Evolutionary conservation across 1,140 invertebrate species (phyloP), one percentile per base, ranked within the genome.

Genomic region (Lineus longissimus): DNA sequence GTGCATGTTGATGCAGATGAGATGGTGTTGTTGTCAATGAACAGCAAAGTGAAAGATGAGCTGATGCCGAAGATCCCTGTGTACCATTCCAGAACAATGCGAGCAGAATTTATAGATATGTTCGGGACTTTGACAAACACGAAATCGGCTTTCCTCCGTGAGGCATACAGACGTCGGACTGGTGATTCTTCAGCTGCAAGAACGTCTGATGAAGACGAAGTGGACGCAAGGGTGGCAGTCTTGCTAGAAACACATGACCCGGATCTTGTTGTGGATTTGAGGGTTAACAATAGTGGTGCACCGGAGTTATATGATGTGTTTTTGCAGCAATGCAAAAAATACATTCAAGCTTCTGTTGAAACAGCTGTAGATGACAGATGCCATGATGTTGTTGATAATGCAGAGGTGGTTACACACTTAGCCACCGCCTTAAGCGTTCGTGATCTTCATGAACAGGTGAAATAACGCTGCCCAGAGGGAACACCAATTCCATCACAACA

Each of bases 291-390:
- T 51, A 6, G n/a, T 23, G 6, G 47, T n/a, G 11, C 11, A 19
- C 19, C n/a, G 4, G 47, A 19, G 9, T 9, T 7, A n/a, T 51
- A 7, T 51, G n/a, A 51, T 6, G 19, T 27, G n/a, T 51, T 51
- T 51, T 51, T 19, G 47, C 6, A n/a, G 9, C 7, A 64, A 22
- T 31, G 6, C 13, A 22, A 23, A 19, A 29, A 36, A 27, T 67
- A 60, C 43, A 29, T 64, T 11, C 47, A 63, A 25, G 54, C 55
- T 55, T 40, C 43, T 43, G 57, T 60, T 47, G 63, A 62, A 36
- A 36, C 31, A 25, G 56, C 57, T 40, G 64, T 66, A 1, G 63
- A 70, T 62, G 69, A 70, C 27, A 51, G 66, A 29, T 22, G 63
- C n/a, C 57, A 61, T 23, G 59, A 17, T 31, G 30, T 59, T 4